These are phyloP conservation scores for Chalcis sispes DNA, from an alignment of 2,888 invertebrate species.

Conservation along the genomic window DNA sequence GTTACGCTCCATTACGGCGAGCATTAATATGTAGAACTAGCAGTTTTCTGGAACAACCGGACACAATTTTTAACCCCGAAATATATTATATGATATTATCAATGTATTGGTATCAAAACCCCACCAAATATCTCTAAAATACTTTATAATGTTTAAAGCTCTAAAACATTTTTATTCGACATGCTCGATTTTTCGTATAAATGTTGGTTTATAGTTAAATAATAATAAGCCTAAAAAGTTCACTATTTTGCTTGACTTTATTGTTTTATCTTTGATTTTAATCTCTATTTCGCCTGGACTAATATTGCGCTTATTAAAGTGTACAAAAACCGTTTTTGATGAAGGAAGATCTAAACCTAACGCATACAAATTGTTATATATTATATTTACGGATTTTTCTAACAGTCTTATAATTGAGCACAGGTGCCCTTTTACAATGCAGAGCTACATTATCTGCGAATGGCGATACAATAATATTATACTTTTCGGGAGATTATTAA, in stretches of 20 bases:
- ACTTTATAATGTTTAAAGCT: not conserved
- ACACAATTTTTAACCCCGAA: no score
- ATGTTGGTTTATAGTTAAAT: not conserved
- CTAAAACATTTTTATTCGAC: not conserved
- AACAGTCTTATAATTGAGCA: not conserved
- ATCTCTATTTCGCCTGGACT: not conserved
- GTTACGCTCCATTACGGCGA: no score
- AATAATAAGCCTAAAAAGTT: not conserved
- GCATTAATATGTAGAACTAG: no score
- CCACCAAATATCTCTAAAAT: not conserved
- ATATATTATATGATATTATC: no score
- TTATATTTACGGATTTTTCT: not conserved
- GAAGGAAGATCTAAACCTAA: not conserved
- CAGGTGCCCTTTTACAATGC: no score
- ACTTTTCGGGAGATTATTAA: no score
- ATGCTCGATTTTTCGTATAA: not conserved
- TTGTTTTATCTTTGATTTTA: not conserved
- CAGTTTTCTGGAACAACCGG: no score
- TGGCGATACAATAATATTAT: no score
- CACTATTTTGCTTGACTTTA: not conserved
- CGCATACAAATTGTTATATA: not conserved
- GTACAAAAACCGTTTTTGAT: not conserved
- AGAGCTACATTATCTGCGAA: no score
- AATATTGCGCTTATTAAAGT: not conserved
- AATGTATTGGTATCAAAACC: not conserved